Evolutionary conservation across 2,888 invertebrate genomes (phyloP).

Genomic region (Keiferia lycopersicella): DNA sequence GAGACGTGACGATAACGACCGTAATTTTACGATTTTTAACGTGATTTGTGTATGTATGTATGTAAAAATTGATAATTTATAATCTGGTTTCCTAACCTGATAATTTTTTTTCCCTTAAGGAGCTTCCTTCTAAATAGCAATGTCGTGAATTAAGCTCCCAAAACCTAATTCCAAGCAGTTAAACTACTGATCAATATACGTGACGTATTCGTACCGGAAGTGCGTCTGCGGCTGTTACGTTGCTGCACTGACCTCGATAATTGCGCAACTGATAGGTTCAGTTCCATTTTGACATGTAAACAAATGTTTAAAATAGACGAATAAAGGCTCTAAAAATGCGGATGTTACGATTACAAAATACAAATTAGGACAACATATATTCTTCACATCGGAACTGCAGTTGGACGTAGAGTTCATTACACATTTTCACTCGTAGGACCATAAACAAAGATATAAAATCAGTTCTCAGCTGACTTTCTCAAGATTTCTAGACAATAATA

Average conservation of each 20-base stretch:
- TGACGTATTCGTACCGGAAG: not conserved
- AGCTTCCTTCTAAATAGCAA: no score
- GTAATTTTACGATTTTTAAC: no score
- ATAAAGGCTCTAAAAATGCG: not conserved
- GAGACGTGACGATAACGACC: no score
- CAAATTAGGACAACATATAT: not conserved
- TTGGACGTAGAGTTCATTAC: no score
- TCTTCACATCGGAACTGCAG: not conserved
- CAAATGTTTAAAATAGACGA: slow-evolving; percentile 1
- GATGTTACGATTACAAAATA: not conserved
- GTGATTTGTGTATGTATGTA: no score
- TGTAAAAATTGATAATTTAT: no score
- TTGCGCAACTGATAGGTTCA: slow-evolving; percentile 42
- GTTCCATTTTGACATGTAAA: not conserved
- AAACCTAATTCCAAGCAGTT: not conserved
- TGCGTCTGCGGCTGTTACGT: slow-evolving; percentile 38
- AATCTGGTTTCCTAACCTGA: no score
- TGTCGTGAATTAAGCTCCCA: no score
- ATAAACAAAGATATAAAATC: not conserved
- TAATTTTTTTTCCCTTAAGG: no score
- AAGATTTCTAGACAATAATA: slow-evolving; percentile 7
- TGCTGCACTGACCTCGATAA: slow-evolving; percentile 53
- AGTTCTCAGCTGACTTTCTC: slow-evolving; percentile 6
- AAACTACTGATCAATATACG: not conserved
- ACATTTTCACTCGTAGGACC: no score